Percentiles rank a stretch among this genome's conserved stretches.
These are phyloP conservation scores for Volucella bombylans DNA, from an alignment of 2,888 invertebrate species.

Conservation along the genomic window DNA sequence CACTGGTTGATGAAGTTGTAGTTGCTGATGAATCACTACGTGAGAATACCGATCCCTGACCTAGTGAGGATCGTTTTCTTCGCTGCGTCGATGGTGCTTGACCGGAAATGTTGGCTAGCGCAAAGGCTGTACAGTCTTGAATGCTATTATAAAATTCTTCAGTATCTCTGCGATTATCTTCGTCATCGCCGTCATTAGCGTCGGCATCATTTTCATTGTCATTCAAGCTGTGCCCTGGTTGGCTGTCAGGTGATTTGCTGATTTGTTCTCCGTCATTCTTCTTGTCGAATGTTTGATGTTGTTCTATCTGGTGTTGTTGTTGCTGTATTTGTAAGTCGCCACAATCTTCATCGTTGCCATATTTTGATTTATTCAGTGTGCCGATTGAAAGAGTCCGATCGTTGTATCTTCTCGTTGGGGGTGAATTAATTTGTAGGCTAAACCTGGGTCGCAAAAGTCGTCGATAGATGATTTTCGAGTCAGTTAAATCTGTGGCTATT, in stretches of 20 bases:
- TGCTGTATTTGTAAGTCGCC: conserved; percentile 18
- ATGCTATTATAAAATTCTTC: conserved; percentile 81
- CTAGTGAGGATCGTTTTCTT: conserved; percentile 80
- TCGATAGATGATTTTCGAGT: conserved; percentile 40
- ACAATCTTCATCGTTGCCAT: conserved; percentile 36
- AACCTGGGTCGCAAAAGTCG: conserved; percentile 66
- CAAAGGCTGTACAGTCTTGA: conserved; percentile 76
- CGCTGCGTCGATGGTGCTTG: conserved; percentile 75
- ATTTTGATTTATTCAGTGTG: conserved; percentile 48
- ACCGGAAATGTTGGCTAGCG: conserved; percentile 54
- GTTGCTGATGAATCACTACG: conserved; percentile 82
- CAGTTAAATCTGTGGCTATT: conserved; percentile 17
- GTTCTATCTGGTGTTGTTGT: conserved; percentile 48
- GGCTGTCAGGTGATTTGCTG: conserved; percentile 42
- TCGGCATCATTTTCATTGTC: conserved; percentile 61
- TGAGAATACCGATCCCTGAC: conserved; percentile 77
- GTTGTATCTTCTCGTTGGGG: conserved; percentile 55
- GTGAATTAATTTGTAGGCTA: conserved; percentile 54
- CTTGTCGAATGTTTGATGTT: conserved; percentile 7
- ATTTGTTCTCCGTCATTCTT: conserved; percentile 33
- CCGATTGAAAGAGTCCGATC: conserved; percentile 62
- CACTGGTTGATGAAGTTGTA: conserved; percentile 81
- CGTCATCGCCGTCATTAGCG: conserved; percentile 75
- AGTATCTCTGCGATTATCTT: conserved; percentile 80
- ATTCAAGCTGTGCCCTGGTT: conserved; percentile 31